Conservation (phyloP, 2,113 vertebrate species). For the Phalacrocorax pelagicus region DNA sequence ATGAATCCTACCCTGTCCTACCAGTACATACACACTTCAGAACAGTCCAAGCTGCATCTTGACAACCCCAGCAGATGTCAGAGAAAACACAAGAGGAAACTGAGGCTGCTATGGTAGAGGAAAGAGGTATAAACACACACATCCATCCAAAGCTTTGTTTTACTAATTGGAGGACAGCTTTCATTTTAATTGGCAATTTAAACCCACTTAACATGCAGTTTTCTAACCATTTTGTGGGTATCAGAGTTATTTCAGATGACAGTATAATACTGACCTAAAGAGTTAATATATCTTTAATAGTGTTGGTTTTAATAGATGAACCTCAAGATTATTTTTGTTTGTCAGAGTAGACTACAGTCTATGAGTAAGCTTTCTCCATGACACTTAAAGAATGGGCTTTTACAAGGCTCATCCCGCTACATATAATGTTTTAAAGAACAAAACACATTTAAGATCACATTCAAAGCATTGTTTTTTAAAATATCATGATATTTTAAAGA, state of each 20-base stretch:
- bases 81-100: neutral
- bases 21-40: neutral
- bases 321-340: neutral
- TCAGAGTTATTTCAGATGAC: neutral
- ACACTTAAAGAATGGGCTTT: neutral
- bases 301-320: neutral
- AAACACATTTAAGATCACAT: neutral
- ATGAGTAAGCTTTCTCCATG: neutral
- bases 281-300: neutral
- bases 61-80: neutral
- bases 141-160: neutral
- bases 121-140: neutral
- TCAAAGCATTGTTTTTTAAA: neutral
- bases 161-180: neutral
- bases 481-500: neutral
- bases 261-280: neutral
- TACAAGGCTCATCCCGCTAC: neutral
- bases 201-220: neutral
- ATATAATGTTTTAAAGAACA: neutral
- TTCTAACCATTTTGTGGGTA: neutral
- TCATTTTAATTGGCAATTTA: conserved; percentile 18
- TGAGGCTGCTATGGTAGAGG: neutral
- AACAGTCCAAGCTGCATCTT: neutral
- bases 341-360: neutral
- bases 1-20: neutral